phyloP scores from a whole-genome alignment of 2,797 vertebrate species.

The Poeciliopsis turneri region DNA sequence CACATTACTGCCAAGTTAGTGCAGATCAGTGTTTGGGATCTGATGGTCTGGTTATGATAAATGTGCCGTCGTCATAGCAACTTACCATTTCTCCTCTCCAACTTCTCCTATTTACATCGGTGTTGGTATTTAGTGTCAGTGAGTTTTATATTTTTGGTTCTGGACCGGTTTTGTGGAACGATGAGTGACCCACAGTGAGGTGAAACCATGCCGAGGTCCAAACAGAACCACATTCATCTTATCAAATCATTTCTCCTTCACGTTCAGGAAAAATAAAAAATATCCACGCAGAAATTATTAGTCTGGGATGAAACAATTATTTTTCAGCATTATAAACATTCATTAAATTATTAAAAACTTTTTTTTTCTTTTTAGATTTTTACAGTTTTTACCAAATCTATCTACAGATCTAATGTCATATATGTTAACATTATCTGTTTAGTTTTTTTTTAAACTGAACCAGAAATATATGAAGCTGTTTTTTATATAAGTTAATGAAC shows the following conservation, averaged over 20 bases:
- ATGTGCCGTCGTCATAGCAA: slow-evolving; percentile 14
- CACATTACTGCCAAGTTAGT: slow-evolving; percentile 25
- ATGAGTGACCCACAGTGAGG: slow-evolving; percentile 18
- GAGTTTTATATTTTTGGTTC: slow-evolving; percentile 17
- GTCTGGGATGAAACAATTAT: background rate
- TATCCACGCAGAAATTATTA: background rate
- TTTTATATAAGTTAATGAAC: background rate
- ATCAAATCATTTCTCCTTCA: slow-evolving; percentile 10
- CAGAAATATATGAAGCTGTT: background rate
- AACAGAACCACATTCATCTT: slow-evolving; percentile 14
- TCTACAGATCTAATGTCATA: background rate
- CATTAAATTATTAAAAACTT: background rate
- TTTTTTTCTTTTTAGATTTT: background rate
- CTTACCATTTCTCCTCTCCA: slow-evolving; percentile 48
- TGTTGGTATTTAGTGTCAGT: slow-evolving; percentile 15
- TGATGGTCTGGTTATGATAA: background rate
- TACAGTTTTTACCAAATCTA: background rate
- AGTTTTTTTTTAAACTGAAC: no score
- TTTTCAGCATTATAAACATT: background rate
- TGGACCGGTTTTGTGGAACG: slow-evolving; percentile 26
- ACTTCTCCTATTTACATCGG: background rate
- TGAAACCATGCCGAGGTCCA: slow-evolving; percentile 45
- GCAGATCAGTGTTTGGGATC: background rate
- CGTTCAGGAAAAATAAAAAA: background rate
- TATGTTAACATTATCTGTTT: no score